Evolutionary conservation across 1,140 invertebrate genomes (phyloP).

Genomic region (Bombus pascuorum): DNA sequence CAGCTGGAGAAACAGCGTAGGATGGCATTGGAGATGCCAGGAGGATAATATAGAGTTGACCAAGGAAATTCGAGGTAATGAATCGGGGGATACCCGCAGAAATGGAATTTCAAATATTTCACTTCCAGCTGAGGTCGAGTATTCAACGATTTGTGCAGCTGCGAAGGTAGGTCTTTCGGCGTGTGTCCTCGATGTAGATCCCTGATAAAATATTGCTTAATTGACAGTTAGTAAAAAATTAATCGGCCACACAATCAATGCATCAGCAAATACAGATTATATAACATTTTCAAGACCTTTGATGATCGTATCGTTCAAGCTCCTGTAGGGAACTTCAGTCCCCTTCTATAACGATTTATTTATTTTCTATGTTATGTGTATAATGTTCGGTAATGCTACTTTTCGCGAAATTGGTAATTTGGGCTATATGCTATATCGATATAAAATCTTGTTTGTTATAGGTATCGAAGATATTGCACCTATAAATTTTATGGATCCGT

Average conservation of each 20-base stretch:
- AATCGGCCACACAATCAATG: too few species aligned
- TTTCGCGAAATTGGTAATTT: constrained; percentile 3
- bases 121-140: not conserved
- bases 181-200: not conserved
- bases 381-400: too few species aligned
- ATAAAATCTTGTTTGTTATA: not conserved
- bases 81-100: constrained; percentile 44
- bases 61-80: constrained; percentile 65
- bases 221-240: not conserved
- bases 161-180: not conserved
- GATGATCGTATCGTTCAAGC: too few species aligned
- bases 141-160: not conserved
- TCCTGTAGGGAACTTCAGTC: not conserved
- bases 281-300: too few species aligned
- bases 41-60: constrained; percentile 55
- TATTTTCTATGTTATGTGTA: not conserved
- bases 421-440: not conserved
- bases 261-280: not conserved
- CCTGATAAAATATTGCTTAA: not conserved
- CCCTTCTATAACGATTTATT: not conserved
- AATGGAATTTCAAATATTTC: constrained; percentile 58
- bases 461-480: not conserved
- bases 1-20: constrained; percentile 40
- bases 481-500: constrained; percentile 6
- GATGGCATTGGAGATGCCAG: constrained; percentile 30